Evolutionary conservation across 2,888 invertebrate genomes (phyloP).

Genomic region (Heteromurus nitidus): DNA sequence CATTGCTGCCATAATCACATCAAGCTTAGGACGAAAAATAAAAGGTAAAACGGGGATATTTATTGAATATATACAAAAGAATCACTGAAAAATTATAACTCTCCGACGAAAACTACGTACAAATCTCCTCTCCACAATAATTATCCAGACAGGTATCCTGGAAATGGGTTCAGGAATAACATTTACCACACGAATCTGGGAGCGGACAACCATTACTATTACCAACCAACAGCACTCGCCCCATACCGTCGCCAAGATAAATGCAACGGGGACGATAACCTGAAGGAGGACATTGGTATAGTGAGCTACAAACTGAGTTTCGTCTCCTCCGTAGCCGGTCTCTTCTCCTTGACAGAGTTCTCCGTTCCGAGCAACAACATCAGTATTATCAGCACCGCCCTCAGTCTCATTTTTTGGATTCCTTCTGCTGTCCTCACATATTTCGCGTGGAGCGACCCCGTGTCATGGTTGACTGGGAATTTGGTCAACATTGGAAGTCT

Average conservation of each 20-base stretch:
- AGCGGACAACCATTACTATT: too few relatives aligned
- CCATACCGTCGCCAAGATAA: slow-evolving; percentile 9
- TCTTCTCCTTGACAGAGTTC: slow-evolving; percentile 39
- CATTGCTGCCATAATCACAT: too few relatives aligned
- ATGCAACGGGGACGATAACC: slow-evolving; percentile 44
- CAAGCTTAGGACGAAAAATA: too few relatives aligned
- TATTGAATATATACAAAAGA: too few relatives aligned
- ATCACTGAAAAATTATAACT: too few relatives aligned
- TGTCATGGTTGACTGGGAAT: slow-evolving; percentile 28
- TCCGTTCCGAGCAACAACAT: slow-evolving; percentile 30
- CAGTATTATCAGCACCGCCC: slow-evolving; percentile 19
- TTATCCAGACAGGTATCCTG: too few relatives aligned
- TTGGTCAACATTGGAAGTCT: slow-evolving; percentile 38
- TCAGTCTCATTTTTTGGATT: slow-evolving; percentile 40
- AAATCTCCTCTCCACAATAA: too few relatives aligned
- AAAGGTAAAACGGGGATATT: too few relatives aligned
- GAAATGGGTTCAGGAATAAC: too few relatives aligned
- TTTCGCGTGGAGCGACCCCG: slow-evolving; percentile 10
- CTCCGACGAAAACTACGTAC: too few relatives aligned
- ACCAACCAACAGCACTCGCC: too few relatives aligned
- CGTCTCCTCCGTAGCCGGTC: slow-evolving; percentile 42
- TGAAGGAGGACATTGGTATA: slow-evolving; percentile 23
- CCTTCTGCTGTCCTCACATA: slow-evolving; percentile 35
- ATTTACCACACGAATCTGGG: too few relatives aligned
- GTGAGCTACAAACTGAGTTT: slow-evolving; percentile 19